phyloP scores from a whole-genome alignment of 2,797 vertebrate species.

The Chloroceryle amazona region DNA sequence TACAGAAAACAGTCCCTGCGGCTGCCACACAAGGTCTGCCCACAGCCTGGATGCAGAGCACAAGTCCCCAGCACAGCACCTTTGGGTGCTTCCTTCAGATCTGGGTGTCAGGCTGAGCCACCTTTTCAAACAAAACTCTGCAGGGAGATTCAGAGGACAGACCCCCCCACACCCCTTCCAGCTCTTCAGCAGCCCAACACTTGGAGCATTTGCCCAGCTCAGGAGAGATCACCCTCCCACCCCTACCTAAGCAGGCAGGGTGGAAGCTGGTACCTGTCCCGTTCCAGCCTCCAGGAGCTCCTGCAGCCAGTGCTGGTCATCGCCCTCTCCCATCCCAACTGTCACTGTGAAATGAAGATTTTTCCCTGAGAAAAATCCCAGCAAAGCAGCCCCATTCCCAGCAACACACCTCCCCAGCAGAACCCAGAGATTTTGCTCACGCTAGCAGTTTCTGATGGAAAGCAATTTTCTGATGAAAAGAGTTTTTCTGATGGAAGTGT shows the following conservation, averaged over 20 bases:
- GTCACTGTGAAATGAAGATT: background rate
- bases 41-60: rapidly evolving
- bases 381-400: background rate
- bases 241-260: background rate
- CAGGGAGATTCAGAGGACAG: background rate
- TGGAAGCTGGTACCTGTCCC: background rate
- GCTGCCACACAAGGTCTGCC: background rate
- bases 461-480: slow-evolving; percentile 29
- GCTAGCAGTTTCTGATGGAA: background rate
- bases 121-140: background rate
- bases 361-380: background rate
- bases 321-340: rapidly evolving
- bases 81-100: background rate
- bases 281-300: rapidly evolving
- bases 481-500: background rate
- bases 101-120: rapidly evolving
- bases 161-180: background rate
- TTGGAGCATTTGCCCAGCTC: background rate
- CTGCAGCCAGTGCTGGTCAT: background rate
- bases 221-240: background rate
- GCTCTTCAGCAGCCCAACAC: background rate
- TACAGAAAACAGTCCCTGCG: background rate
- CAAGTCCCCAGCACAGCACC: background rate
- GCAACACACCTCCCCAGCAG: background rate
- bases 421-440: background rate